phyloP scores from a whole-genome alignment of 2,888 invertebrate species.

The Lottia scabra region DNA sequence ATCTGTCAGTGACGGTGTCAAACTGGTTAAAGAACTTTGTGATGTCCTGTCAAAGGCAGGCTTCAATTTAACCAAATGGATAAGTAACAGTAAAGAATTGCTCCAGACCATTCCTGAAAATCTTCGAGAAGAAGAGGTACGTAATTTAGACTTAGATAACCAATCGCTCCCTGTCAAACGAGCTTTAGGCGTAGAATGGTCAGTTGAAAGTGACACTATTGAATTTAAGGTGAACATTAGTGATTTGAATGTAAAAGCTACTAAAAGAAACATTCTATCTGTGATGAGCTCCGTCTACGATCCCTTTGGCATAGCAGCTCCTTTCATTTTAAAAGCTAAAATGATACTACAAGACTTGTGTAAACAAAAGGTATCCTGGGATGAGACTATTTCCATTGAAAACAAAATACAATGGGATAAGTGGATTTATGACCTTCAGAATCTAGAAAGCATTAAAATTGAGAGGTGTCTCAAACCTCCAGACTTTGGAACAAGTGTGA shows the following conservation, averaged over 20 bases:
- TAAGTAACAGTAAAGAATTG: constrained; percentile 16
- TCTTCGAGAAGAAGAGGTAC: constrained; percentile 1
- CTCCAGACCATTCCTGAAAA: constrained; percentile 16
- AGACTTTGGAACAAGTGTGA: too few relatives aligned
- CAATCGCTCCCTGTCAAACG: constrained; percentile 15
- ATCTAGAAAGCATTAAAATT: background rate
- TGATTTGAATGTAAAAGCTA: background rate
- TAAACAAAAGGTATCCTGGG: too few relatives aligned
- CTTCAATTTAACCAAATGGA: constrained; percentile 23
- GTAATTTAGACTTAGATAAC: constrained; percentile 10
- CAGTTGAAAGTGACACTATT: constrained; percentile 3
- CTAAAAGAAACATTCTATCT: constrained; percentile 7
- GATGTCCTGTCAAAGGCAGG: constrained; percentile 11
- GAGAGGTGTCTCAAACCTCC: background rate
- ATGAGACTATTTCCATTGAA: too few relatives aligned
- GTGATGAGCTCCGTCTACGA: constrained; percentile 14
- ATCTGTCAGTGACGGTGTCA: constrained; percentile 6
- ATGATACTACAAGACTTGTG: too few relatives aligned
- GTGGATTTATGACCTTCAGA: constrained; percentile 5
- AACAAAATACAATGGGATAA: background rate
- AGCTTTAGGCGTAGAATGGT: constrained; percentile 22
- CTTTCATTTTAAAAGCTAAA: constrained; percentile 10
- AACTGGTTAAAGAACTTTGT: constrained; percentile 13
- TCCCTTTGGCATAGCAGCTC: constrained; percentile 11
- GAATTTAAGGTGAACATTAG: constrained; percentile 2